Evolutionary conservation across 2,888 invertebrate genomes (phyloP).

Genomic region (Lamellibrachia columna): DNA sequence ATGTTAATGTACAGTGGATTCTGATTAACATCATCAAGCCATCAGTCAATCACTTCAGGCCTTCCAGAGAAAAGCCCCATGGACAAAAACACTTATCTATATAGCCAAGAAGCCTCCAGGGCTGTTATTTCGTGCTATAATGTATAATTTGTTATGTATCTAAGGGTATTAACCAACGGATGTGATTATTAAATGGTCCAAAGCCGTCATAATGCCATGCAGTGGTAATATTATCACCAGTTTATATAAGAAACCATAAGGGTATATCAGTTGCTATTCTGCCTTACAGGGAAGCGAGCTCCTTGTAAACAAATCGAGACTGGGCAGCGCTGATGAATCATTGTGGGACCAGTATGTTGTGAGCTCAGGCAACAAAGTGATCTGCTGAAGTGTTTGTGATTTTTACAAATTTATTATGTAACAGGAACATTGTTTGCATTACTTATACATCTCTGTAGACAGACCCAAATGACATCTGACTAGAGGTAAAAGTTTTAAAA

Average conservation of each 20-base stretch:
- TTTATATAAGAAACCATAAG: background rate
- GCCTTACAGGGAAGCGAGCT: background rate
- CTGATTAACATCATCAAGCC: too few species aligned
- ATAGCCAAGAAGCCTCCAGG: too few species aligned
- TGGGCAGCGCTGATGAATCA: background rate
- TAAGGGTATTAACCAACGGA: too few species aligned
- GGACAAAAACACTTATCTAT: too few species aligned
- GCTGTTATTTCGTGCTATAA: too few species aligned
- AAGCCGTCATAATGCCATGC: background rate
- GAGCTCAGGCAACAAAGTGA: background rate
- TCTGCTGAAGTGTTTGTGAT: background rate
- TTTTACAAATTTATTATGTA: background rate
- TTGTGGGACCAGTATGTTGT: background rate
- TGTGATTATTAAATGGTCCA: background rate
- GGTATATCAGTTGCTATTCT: background rate
- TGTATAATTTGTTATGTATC: too few species aligned
- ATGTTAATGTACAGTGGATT: too few species aligned
- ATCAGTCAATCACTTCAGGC: too few species aligned
- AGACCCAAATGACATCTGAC: background rate
- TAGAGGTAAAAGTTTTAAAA: background rate
- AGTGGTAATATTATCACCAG: background rate
- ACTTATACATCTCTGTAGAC: background rate
- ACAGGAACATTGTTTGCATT: background rate
- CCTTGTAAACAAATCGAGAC: background rate
- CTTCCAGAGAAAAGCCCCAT: too few species aligned